Base-by-base conservation (phyloP, 2,888 invertebrate species). In the Leptura quadrifasciata region DNA sequence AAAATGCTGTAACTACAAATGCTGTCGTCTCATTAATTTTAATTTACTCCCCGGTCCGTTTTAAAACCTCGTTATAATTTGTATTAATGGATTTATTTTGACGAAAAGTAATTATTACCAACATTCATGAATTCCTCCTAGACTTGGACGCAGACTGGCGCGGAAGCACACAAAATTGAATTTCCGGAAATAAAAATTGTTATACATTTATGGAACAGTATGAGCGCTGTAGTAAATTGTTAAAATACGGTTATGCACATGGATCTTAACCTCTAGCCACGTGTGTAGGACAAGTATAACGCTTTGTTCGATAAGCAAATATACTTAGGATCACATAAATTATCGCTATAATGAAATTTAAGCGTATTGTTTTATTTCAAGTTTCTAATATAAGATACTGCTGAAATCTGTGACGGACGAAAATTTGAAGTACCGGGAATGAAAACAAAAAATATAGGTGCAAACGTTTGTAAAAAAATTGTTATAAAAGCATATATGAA, bases 51-150 rank as follows among this genome's bases (percentile, higher is more conserved):
- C 58, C 31, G 24, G 31, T 18, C 27, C 24, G 20, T 8, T 57
- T 57, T 35, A 39, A 27, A 58, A 58, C 58, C 47, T 69, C 69
- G 12, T 69, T 58, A 69, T 58, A 69, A 69, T 69, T 69, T 58
- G 60, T 69, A 69, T 69, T 69, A 69, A 69, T 69, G 69, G 47
- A 47, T 69, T 60, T 55, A 55, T 69, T 57, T 39, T 69, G 39
- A 69, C 47, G 69, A 20, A 55, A 39, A 69, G 69, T 60, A 69
- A 69, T 69, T 69, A 69, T 69, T 69, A 60, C 21, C 18, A 63
- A 57, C 35, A 18, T 20, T 58, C 58, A 69, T 58, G 69, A 69
- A 68, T 57, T 35, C 27, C 21, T 58, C 15, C 39, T 27, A 35
- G 57, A 21, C 18, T 54, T n/a, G 47, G n/a, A 47, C n/a, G 47